Conservation (phyloP, 2,113 vertebrate genomes). For the Crotalus horridus region DNA sequence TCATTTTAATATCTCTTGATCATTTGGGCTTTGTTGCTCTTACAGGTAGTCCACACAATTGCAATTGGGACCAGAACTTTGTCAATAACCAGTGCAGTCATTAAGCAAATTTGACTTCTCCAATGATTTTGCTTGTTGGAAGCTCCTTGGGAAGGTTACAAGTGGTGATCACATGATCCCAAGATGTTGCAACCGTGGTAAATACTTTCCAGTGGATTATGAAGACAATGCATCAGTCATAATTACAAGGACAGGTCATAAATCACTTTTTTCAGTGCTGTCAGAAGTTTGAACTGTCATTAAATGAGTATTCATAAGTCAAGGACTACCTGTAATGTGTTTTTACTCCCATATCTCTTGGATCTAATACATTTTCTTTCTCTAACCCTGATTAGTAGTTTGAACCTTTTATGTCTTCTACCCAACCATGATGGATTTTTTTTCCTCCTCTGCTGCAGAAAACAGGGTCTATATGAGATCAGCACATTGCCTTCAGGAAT, state of each 20-base stretch:
- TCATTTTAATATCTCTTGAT: background rate
- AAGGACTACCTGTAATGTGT: background rate
- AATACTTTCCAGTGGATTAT: background rate
- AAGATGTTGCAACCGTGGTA: background rate
- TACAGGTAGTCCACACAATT: background rate
- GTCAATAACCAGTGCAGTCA: background rate
- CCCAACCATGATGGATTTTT: conserved; percentile 13
- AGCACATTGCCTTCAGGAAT: conserved; percentile 79
- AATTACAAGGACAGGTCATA: background rate
- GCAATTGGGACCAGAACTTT: no score
- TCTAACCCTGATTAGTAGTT: background rate
- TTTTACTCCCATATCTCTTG: background rate
- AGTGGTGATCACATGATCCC: background rate
- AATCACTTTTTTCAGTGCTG: background rate
- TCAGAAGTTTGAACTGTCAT: background rate
- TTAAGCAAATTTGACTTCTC: background rate
- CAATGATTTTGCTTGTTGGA: background rate
- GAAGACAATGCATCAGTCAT: background rate
- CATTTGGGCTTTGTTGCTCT: background rate
- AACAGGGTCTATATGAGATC: conserved; percentile 83
- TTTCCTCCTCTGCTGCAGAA: conserved; percentile 65
- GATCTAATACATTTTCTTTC: background rate
- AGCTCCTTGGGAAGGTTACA: background rate
- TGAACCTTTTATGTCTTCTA: background rate
- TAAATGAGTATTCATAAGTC: background rate